Base-by-base conservation (phyloP, 2,888 invertebrate species). In the Blera fallax region DNA sequence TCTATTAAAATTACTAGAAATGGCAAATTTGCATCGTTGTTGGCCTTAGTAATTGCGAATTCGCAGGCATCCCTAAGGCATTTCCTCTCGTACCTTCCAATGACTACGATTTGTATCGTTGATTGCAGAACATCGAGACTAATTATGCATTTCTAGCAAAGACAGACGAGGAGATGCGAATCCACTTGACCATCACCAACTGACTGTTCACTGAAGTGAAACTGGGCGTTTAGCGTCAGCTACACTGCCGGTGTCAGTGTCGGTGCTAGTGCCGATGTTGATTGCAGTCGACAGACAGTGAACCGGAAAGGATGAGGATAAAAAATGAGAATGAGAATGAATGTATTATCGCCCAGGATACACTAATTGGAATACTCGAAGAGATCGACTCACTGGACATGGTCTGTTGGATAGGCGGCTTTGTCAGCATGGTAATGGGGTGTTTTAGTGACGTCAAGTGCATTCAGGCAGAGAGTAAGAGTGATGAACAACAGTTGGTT, bases 331-430 rank as follows among this genome's bases (percentile, higher is more conserved):
- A 65, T 60, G 65, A 32, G 67, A 80, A 80, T 72, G 72, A 81
- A 77, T 81, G 76, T 45, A 85, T 85, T 85, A 85, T 81, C 85
- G 76, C 76, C 54, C 67, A 81, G 85, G 85, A 85, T 76, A 77
- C 67, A 81, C 76, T 85, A 85, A 85, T 85, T 85, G 77, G 85
- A 85, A 81, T 81, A 72, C 43, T 48, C 6, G 32, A 69, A 67
- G 29, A 76, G 76, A 69, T 74, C 43, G 37, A 40, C 67, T 29
- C 52, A 54, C 14, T 27, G 65, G 85, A 67, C 72, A 81, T 48
- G 76, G 85, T 85, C 81, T 65, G 67, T 14, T 72, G 81, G 54
- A 8, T 37, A 62, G 60, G 64, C 34, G 64, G 69, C 58, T 40
- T 60, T 18, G 16, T 21, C 10, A 45, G 45, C 10, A 27, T 21